Conservation (phyloP, 1,140 invertebrate species). For the Drosophila cardini region DNA sequence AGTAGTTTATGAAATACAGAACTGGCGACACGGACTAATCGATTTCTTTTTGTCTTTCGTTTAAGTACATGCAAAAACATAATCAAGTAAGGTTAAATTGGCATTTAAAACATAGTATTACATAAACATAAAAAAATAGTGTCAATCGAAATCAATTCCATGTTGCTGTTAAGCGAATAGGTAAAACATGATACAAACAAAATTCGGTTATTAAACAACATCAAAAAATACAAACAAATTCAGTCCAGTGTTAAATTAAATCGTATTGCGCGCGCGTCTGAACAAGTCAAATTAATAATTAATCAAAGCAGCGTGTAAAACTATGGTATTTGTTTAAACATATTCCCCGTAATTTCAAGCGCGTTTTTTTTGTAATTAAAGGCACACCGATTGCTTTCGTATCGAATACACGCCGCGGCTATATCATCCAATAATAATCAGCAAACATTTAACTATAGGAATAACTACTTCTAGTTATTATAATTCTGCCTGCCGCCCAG, state of each 20-base stretch:
- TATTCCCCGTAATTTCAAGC: slow-evolving; percentile 38
- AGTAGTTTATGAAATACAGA: slow-evolving; percentile 13
- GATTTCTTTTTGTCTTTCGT: slow-evolving; percentile 15
- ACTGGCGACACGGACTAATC: slow-evolving; percentile 38
- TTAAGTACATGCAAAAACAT: slow-evolving; percentile 48
- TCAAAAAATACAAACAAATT: slow-evolving; percentile 72
- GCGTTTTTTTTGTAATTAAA: slow-evolving; percentile 23
- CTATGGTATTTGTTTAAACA: slow-evolving; percentile 23
- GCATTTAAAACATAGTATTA: slow-evolving; percentile 47
- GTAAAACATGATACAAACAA: slow-evolving; percentile 55
- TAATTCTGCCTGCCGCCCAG: slow-evolving; percentile 92
- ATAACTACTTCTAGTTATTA: slow-evolving; percentile 82
- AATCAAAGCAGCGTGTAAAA: slow-evolving; percentile 1
- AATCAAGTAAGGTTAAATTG: slow-evolving; percentile 46
- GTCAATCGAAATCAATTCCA: slow-evolving; percentile 61
- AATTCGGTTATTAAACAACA: slow-evolving; percentile 63
- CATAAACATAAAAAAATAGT: slow-evolving; percentile 50
- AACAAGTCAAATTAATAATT: slow-evolving; percentile 31
- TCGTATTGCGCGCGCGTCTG: slow-evolving; percentile 46
- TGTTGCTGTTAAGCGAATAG: slow-evolving; percentile 53
- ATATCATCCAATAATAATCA: neutral
- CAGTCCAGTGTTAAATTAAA: slow-evolving; percentile 68
- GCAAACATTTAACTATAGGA: neutral
- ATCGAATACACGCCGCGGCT: slow-evolving; percentile 57
- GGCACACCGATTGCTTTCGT: slow-evolving; percentile 42